Evolutionary conservation across 2,113 vertebrate species (phyloP).

Genomic region (Apodemus sylvaticus): DNA sequence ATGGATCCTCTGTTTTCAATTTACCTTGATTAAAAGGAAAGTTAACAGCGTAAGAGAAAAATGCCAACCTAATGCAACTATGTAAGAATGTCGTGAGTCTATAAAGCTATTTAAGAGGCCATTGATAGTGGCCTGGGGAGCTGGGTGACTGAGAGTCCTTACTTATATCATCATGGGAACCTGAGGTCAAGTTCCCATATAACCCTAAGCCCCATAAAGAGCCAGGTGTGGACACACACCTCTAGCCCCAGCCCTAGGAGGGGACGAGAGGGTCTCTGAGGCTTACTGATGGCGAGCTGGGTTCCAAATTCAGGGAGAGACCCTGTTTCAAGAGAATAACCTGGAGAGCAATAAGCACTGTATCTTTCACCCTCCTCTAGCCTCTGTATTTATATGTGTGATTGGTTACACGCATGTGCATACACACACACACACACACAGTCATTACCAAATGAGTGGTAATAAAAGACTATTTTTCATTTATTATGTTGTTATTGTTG

Average conservation of each 20-base stretch:
- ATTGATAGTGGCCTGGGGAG: background rate
- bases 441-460: background rate
- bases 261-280: background rate
- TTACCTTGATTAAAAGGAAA: background rate
- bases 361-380: background rate
- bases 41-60: slow-evolving; percentile 27
- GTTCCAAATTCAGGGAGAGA: background rate
- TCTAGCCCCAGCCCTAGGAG: background rate
- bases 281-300: background rate
- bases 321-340: background rate
- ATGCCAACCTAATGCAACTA: background rate
- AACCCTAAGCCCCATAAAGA: background rate
- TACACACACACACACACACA: background rate
- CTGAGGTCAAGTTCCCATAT: background rate
- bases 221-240: background rate
- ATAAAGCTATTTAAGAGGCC: background rate
- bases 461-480: slow-evolving; percentile 12
- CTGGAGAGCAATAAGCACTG: too few species aligned
- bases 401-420: background rate
- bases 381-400: background rate
- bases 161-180: background rate
- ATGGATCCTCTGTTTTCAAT: background rate
- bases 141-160: background rate
- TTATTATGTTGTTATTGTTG: background rate
- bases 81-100: background rate